Evolutionary conservation across 2,797 vertebrate genomes (phyloP).

Genomic region (Aulostomus chinensis): DNA sequence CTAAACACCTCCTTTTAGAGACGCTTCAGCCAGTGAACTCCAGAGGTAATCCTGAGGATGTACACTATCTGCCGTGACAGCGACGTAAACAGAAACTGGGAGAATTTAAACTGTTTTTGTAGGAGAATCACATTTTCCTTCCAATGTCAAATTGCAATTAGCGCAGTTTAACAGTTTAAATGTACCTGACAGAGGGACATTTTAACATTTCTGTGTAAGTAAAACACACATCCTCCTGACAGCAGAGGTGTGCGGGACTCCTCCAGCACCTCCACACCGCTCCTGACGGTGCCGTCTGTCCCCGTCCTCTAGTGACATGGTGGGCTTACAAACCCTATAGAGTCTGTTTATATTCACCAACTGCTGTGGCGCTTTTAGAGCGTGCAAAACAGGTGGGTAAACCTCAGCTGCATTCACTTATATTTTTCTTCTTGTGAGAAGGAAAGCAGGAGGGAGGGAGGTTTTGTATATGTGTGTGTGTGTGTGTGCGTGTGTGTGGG

Average conservation of each 20-base stretch:
- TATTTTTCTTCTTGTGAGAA: slow-evolving; percentile 74
- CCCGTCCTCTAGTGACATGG: slow-evolving; percentile 60
- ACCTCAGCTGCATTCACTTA: slow-evolving; percentile 86
- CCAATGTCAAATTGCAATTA: not conserved
- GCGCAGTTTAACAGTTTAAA: slow-evolving; percentile 13
- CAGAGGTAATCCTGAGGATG: slow-evolving; percentile 66
- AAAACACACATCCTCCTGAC: slow-evolving; percentile 29
- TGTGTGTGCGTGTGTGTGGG: no score
- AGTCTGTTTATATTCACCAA: slow-evolving; percentile 79
- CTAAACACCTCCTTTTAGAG: slow-evolving; percentile 70
- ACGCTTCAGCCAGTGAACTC: slow-evolving; percentile 60
- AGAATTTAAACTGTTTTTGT: slow-evolving; percentile 35
- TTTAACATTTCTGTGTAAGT: slow-evolving; percentile 27
- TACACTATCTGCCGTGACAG: slow-evolving; percentile 60
- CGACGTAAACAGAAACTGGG: slow-evolving; percentile 36
- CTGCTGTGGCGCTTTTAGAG: slow-evolving; percentile 76
- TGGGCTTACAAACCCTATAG: slow-evolving; percentile 73
- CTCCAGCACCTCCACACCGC: slow-evolving; percentile 46
- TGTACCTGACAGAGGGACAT: slow-evolving; percentile 7
- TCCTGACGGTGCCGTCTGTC: slow-evolving; percentile 56
- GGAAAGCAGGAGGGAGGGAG: slow-evolving; percentile 48
- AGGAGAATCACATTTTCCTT: slow-evolving; percentile 8
- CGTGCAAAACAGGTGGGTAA: slow-evolving; percentile 89
- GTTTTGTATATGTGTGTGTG: no score
- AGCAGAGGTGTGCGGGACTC: slow-evolving; percentile 37